A percentile compares a stretch with the other conserved stretches of the same genome.
Conservation (phyloP, 1,140 invertebrate genomes). For the Zophobas atratus region DNA sequence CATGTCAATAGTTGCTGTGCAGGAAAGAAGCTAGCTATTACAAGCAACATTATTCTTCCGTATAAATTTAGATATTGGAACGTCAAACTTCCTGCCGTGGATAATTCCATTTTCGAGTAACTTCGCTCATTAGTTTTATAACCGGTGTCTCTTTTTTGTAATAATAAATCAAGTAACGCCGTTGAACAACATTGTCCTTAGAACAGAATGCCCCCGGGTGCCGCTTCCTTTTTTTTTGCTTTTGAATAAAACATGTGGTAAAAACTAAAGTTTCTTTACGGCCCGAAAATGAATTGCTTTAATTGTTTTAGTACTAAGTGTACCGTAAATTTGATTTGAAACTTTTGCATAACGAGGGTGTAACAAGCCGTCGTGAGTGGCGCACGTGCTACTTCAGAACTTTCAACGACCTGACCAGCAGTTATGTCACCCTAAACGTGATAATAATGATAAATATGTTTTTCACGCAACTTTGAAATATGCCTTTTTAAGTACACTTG, state of each 20-base stretch:
- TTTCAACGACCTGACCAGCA: conserved; percentile 52
- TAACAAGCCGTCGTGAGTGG: conserved; percentile 48
- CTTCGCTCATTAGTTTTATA: background rate
- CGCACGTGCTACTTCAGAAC: conserved; percentile 53
- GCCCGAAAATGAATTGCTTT: conserved; percentile 49
- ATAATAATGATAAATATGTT: conserved; percentile 57
- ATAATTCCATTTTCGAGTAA: background rate
- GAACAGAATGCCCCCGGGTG: background rate
- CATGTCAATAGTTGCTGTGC: too few relatives aligned
- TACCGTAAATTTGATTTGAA: conserved; percentile 56
- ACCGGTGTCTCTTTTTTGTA: background rate
- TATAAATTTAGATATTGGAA: background rate
- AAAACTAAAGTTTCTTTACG: conserved; percentile 19
- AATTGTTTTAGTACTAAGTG: conserved; percentile 53
- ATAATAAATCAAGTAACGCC: background rate
- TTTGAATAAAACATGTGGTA: conserved; percentile 7
- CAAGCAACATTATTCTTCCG: background rate
- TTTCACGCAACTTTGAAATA: conserved; percentile 38
- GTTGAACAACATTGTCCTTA: background rate
- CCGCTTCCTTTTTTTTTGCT: conserved; percentile 18
- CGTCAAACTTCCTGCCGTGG: background rate
- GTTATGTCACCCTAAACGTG: conserved; percentile 56
- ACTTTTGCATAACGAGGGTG: conserved; percentile 59
- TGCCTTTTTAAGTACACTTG: conserved; percentile 15
- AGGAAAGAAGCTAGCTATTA: background rate